These are phyloP conservation scores for Parapsyche elsis DNA, from an alignment of 1,140 invertebrate genomes.

Conservation along the genomic window DNA sequence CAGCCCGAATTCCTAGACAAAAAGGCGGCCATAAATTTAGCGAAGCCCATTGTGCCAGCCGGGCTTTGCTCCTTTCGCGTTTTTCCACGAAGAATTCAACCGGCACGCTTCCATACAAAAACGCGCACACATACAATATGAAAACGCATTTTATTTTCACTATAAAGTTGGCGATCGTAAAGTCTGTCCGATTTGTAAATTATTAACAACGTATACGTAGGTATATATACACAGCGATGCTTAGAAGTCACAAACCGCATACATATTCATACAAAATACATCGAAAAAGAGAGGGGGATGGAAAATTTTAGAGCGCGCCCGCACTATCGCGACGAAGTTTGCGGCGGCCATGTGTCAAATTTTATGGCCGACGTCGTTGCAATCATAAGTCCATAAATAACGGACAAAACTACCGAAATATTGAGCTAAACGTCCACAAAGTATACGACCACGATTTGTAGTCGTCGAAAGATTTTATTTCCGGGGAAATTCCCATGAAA, in stretches of 20 bases:
- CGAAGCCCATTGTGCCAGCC: constrained; percentile 2
- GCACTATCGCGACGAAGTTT: constrained; percentile 13
- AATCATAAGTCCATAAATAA: constrained; percentile 30
- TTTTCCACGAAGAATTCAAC: constrained; percentile 28
- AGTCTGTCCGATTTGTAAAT: too few relatives aligned
- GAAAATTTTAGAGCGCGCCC: constrained; percentile 24
- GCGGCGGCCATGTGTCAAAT: constrained; percentile 28
- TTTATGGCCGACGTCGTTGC: constrained; percentile 22
- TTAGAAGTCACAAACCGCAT: background rate
- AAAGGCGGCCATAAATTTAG: constrained; percentile 17
- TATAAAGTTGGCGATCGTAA: background rate
- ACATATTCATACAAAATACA: background rate
- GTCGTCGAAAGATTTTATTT: background rate
- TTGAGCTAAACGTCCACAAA: constrained; percentile 21
- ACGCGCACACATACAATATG: background rate
- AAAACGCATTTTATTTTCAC: background rate
- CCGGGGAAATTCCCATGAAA: too few relatives aligned
- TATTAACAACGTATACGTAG: background rate
- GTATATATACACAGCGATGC: background rate
- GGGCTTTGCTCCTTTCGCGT: constrained; percentile 6
- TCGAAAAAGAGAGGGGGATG: background rate
- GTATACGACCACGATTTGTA: background rate
- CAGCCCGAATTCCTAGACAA: constrained; percentile 22
- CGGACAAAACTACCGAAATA: constrained; percentile 12
- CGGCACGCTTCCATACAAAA: constrained; percentile 11